Base-by-base conservation (phyloP, 2,113 vertebrate genomes). In the Oncorhynchus mykiss region DNA sequence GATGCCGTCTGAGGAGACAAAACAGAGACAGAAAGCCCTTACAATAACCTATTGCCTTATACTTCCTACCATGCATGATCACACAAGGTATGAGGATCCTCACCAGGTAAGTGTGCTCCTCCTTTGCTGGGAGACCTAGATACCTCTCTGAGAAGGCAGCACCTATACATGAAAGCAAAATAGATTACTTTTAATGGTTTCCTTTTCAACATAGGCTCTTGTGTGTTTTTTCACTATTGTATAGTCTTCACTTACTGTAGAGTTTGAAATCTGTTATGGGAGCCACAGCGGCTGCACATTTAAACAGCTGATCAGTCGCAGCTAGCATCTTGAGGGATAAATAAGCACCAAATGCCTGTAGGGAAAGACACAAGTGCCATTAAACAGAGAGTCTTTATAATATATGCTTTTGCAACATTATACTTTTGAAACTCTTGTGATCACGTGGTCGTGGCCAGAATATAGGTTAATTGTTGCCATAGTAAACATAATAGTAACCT, bases 231-330 rank as follows among this genome's bases (percentile, higher is more conserved):
- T 39, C 6, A 29, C 14, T 29, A 68, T 14, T 20, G 13, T 25
- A 16, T 34, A n/a, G 60, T 73, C 39, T 72, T 4, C 68, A 89
- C 94, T 93, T 75, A 95, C 95, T 94, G 20, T 95, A 94, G 73
- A 95, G 90, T 76, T 87, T 92, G 86, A 95, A 94, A 85, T 94
- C 93, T 18, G 93, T 94, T 71, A 95, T 91, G 1, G 95, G 95
- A n/a, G 95, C 92, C 72, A 91, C 84, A 2, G 87, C 90, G 0
- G 88, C 93, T 0, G 92, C 84, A 81, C 95, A 95, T 45, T 88
- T 91, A 78, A 95, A 94, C 57, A 93, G 82, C 29, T 91, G 88
- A 27, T 94, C 92, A 67, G 91, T 91, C n/a, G 91, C 79, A 5
- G 92, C 90, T 70, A 95, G 81, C 89, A 95, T 93, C 83, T 94